A percentile compares a stretch with the other conserved stretches of the same genome.
Evolutionary conservation across 2,113 vertebrate species (phyloP).

Genomic region (Condylura cristata): DNA sequence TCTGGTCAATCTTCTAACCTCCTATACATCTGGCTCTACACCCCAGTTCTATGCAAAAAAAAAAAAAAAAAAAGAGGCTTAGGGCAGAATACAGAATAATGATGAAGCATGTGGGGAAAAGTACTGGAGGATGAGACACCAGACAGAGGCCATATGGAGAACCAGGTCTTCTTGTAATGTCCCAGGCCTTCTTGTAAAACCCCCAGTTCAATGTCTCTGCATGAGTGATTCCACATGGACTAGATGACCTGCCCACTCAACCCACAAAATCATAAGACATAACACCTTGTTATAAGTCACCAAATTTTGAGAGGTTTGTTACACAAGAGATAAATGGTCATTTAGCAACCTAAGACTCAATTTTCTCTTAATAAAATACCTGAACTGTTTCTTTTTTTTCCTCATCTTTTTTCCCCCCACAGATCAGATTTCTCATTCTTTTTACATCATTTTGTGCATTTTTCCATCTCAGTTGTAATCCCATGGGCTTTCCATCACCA

Average conservation of each 20-base stretch:
- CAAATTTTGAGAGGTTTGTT: neutral
- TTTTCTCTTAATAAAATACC: slow-evolving; percentile 22
- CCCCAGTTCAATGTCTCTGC: neutral
- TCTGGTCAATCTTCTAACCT: too few relatives aligned
- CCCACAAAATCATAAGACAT: neutral
- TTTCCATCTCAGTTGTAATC: too few relatives aligned
- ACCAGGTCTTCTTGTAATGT: neutral
- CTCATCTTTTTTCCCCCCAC: too few relatives aligned
- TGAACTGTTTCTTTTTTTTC: neutral
- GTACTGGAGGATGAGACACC: neutral
- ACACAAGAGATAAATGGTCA: neutral
- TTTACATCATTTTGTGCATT: too few relatives aligned
- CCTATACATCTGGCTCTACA: too few relatives aligned
- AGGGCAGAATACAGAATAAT: neutral
- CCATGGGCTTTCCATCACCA: too few relatives aligned
- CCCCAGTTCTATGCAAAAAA: too few relatives aligned
- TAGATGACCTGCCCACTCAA: neutral
- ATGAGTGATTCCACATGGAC: neutral
- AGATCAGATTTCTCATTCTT: too few relatives aligned
- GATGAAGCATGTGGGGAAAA: neutral
- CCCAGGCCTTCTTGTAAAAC: neutral
- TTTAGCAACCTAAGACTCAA: slow-evolving; percentile 14
- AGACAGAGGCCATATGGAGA: neutral
- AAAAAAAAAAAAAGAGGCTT: neutral
- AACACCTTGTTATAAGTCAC: neutral